Evolutionary conservation across 53 echinoderm and acorn worm species (phyloP).

Genomic region (Echinarachnius parma): DNA sequence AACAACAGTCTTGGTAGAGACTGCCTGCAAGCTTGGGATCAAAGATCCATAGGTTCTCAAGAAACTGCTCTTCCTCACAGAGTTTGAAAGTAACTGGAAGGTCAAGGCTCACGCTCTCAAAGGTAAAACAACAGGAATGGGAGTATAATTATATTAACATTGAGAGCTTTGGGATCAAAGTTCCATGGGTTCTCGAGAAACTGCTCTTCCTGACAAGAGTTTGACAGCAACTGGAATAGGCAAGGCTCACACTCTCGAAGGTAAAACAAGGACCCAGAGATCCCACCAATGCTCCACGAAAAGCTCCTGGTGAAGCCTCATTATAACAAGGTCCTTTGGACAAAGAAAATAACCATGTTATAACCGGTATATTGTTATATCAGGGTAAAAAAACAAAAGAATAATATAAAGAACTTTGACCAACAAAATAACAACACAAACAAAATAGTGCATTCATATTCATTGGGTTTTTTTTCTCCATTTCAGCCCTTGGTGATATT

Average conservation of each 20-base stretch:
- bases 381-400: too few species aligned
- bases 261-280: constrained; percentile 75
- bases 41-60: constrained; percentile 73
- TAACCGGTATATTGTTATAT: too few species aligned
- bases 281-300: constrained; percentile 88
- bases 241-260: constrained; percentile 97
- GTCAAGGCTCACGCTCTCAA: constrained; percentile 97
- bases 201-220: constrained; percentile 93
- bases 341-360: too few species aligned
- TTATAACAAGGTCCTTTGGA: too few species aligned
- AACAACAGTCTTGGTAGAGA: constrained; percentile 78
- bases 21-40: constrained; percentile 73
- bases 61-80: constrained; percentile 88
- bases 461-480: neutral
- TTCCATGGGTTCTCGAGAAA: constrained; percentile 71
- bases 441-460: too few species aligned
- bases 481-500: constrained; percentile 78
- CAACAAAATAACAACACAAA: too few species aligned
- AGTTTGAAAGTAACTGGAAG: constrained; percentile 98
- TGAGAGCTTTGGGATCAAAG: constrained; percentile 66
- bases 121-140: constrained; percentile 66
- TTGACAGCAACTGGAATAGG: constrained; percentile 99
- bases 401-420: too few species aligned
- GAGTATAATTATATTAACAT: too few species aligned
- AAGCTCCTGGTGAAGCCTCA: constrained; percentile 94